Base-by-base conservation (phyloP, 2,888 invertebrate species). In the Melipona beecheii region DNA sequence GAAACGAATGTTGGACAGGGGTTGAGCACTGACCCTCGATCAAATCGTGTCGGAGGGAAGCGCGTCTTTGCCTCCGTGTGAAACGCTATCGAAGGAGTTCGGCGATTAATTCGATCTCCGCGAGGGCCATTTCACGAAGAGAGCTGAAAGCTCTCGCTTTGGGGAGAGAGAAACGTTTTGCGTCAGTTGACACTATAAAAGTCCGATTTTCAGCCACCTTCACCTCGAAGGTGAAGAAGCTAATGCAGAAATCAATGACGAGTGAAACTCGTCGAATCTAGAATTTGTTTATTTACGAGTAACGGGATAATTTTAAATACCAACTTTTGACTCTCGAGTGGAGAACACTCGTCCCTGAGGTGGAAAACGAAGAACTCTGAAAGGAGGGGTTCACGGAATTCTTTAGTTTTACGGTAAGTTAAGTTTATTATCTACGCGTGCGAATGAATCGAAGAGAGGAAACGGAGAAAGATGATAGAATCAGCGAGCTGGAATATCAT, bases 1-100 rank as follows among this genome's bases (percentile, higher is more conserved):
- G 9, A 9, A 36, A 79, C 78, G 74, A 73, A 68, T 70, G 79
- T 71, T 75, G 79, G 36, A 13, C 27, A 17, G 50, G 77, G 66
- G 66, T 56, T 69, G 65, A 71, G n/a, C 62, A 27, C n/a, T n/a
- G n/a, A 17, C 5, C 21, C 31, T 6, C 24, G 15, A 13, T 43
- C 4, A 43, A 62, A 43, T 58, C 24, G 31, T 36, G 6, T 36
- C 36, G 36, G 9, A 56, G 31, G 27, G 27, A 56, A 62, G 17
- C 62, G 49, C 43, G 60, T 66, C 75, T 17, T 69, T 60, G 13
- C 2, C n/a, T 31, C 2, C 21, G 19, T 19, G 36, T 31, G 56
- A 79, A 71, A 64, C 27, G n/a, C 24, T n/a, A 21, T 76, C 76
- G 3, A 65, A 65, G 69, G 11, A 15, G 31, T 68, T 54, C 50